Base-by-base conservation (phyloP, 2,888 invertebrate species). In the Perithous albicinctus region DNA sequence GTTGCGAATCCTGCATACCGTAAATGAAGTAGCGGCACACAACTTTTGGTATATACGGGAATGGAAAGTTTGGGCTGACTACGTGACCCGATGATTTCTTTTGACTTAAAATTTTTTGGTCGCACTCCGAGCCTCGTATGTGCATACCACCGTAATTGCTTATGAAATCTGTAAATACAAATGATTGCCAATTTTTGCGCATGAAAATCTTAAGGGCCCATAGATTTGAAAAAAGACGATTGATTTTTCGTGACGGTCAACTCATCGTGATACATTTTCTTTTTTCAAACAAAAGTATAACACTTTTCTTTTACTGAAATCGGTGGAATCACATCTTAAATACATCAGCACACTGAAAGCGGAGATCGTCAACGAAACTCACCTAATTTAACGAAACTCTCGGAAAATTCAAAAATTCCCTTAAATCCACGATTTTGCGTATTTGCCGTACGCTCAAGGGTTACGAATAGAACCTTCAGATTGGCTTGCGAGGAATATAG, bases 21-120 rank as follows among this genome's bases (percentile, higher is more conserved):
- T 99, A 99, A 93, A 99, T 97, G 94, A 98, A 99, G 94, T 99
- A 99, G 93, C 98, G 97, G 94, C 99, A 99, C 88, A 98, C 98
- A 93, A 98, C 96, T 94, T 99, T 98, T 90, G 97, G 97, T 94
- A 98, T 97, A 95, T 98, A 99, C 86, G 97, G 97, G 94, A 96
- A 97, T 91, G 99, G 99, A 94, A 97, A 99, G 94, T 98, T 98
- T 89, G 99, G 99, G 93, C 98, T 98, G 94, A 97, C 97, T 90
- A 99, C 98, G 93, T 95, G 96, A 89, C 99, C 99, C 90, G 95
- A 96, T 80, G 98, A 98, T 93, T 98, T 97, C 93, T 97, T 97
- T 93, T 96, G 96, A 93, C 98, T 98, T 89, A 98, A 95, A 91
- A 99, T 98, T 94, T 98, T 97, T 94, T 99, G 98, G 94, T 99